Evolutionary conservation across 2,797 vertebrate genomes (phyloP), one percentile per base, ranked within the genome.

Genomic region (Danio tinwini): DNA sequence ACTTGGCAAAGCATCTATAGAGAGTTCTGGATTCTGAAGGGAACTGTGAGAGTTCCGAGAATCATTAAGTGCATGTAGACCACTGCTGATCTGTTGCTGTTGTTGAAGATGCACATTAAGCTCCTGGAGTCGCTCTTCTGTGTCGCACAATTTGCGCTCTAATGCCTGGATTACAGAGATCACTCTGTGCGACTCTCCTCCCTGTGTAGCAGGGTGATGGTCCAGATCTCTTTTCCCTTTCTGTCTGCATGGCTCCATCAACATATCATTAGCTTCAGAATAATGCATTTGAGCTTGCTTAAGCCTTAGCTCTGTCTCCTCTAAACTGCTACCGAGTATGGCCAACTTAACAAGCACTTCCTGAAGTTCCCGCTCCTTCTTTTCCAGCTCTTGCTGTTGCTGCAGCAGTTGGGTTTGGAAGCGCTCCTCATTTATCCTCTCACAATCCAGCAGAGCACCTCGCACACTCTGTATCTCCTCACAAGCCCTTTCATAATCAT

Each of bases 121-220:
- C 1, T 96, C 95, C 83, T 94, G 94, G 13, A 99, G 93, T 76
- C 96, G 97, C 52, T 96, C 96, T 84, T 99, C 97, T 0, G 96
- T 97, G 71, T 94, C 88, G 0, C 93, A 95, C 19, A 98, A 94
- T 74, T 99, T 98, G 37, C 92, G 95, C 90, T 99, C 96, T 55
- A 98, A 91, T 7, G 93, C 92, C 80, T 95, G 95, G 83, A 98
- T 97, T 76, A 95, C 92, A 4, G 95, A 95, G 74, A 96, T 91
- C 14, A 96, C 96, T 42, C 87, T 93, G 44, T 96, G 95, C 0
- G 94, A 86, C 72, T 96, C 95, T 0, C 92, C 91, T 3, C 85
- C 85, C 5, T 85, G 86, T 0, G 89, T 81, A 5, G 88, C 76
- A 0, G 87, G 81, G 44, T 92, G 91, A 37, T 88, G 86, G 37